Conservation (phyloP, 2,113 vertebrate genomes). For the Indicator indicator region DNA sequence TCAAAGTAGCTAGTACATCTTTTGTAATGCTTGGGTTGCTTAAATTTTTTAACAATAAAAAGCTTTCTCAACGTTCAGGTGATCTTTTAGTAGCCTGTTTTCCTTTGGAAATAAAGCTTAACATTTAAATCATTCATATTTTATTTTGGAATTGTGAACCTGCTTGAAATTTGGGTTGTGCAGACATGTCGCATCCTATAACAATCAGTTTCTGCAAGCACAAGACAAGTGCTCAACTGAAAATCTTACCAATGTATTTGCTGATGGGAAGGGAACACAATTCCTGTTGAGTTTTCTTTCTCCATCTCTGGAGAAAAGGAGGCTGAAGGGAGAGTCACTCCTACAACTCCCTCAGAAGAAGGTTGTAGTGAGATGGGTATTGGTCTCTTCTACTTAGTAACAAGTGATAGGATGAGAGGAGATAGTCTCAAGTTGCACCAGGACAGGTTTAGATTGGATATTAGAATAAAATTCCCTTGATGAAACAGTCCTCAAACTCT, state of each 20-base stretch:
- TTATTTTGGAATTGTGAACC: background rate
- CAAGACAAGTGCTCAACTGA: background rate
- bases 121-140: background rate
- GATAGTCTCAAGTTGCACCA: no score
- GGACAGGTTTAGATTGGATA: no score
- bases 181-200: background rate
- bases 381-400: no score
- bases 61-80: background rate
- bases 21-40: background rate
- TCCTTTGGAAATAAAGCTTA: background rate
- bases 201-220: background rate
- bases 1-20: background rate
- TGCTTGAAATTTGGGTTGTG: background rate
- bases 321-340: no score
- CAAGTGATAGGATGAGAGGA: no score
- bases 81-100: background rate
- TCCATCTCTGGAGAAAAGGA: no score
- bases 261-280: background rate
- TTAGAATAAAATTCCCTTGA: no score
- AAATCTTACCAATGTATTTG: background rate
- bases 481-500: no score
- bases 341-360: no score
- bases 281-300: background rate
- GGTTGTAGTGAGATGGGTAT: no score
- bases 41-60: background rate